Conservation (phyloP, 2,888 invertebrate species). For the Tetrapedia diversipes region DNA sequence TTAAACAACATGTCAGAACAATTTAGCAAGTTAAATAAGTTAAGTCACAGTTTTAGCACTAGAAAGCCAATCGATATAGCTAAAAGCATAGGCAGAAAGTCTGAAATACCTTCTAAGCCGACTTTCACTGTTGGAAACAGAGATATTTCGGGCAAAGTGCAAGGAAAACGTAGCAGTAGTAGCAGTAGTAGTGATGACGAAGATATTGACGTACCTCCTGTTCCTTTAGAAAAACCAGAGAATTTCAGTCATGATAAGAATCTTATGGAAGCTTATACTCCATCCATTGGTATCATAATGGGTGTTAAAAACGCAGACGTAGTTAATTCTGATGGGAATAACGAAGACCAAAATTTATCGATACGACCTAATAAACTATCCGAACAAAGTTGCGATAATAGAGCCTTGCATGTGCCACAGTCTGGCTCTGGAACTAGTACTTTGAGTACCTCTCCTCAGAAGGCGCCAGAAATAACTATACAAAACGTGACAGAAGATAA, state of each 20-base stretch:
- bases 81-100: slow-evolving; percentile 67
- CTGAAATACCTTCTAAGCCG: slow-evolving; percentile 70
- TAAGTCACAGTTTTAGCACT: slow-evolving; percentile 87
- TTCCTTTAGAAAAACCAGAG: slow-evolving; percentile 68
- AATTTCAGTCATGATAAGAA: slow-evolving; percentile 74
- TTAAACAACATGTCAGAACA: slow-evolving; percentile 93
- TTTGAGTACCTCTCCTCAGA: slow-evolving; percentile 75
- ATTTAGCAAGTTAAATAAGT: slow-evolving; percentile 91
- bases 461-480: slow-evolving; percentile 87
- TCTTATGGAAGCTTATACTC: slow-evolving; percentile 85
- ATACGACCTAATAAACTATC: slow-evolving; percentile 29
- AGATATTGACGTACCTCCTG: slow-evolving; percentile 83
- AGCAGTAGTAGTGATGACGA: slow-evolving; percentile 85
- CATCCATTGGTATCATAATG: slow-evolving; percentile 88
- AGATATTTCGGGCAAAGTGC: slow-evolving; percentile 82
- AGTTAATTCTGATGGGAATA: slow-evolving; percentile 55
- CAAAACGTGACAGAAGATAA: slow-evolving; percentile 73
- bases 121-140: slow-evolving; percentile 77
- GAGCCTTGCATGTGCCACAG: slow-evolving; percentile 53
- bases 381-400: slow-evolving; percentile 36
- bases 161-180: slow-evolving; percentile 81
- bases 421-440: slow-evolving; percentile 60
- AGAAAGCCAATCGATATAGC: slow-evolving; percentile 73
- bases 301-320: slow-evolving; percentile 73
- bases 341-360: slow-evolving; percentile 10